These are phyloP conservation scores for Melanerpes formicivorus DNA, from an alignment of 2,113 vertebrate genomes.

Conservation along the genomic window DNA sequence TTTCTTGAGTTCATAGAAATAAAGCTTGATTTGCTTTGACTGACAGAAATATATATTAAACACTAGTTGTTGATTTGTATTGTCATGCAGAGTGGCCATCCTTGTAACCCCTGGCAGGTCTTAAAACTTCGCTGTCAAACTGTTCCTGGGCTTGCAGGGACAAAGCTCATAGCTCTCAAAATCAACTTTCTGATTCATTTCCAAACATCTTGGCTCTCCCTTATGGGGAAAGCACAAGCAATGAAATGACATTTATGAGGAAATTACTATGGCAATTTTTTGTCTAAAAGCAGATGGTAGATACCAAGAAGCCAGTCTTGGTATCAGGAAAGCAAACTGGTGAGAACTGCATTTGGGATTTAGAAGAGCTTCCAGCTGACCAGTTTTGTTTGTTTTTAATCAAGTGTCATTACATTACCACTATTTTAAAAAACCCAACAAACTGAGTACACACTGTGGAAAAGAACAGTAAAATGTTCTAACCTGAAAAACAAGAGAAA, in stretches of 20 bases:
- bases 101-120: not conserved
- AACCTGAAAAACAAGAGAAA: not conserved
- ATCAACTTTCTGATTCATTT: not conserved
- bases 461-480: not conserved
- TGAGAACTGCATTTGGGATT: not conserved
- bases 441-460: not conserved
- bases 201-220: not conserved
- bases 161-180: not conserved
- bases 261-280: not conserved
- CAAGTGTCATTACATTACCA: not conserved
- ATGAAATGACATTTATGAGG: not conserved
- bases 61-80: not conserved
- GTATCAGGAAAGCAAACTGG: not conserved
- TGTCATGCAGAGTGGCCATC: not conserved
- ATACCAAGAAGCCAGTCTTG: not conserved
- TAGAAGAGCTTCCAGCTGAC: not conserved
- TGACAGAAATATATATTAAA: not conserved
- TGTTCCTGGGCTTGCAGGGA: not conserved
- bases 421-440: not conserved
- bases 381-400: constrained; percentile 32
- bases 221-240: not conserved
- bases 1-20: not conserved
- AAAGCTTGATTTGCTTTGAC: not conserved
- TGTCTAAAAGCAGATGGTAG: constrained; percentile 6
- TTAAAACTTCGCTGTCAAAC: not conserved